Base-by-base conservation (phyloP, 2,113 vertebrate genomes). In the Ctenomys sociabilis region DNA sequence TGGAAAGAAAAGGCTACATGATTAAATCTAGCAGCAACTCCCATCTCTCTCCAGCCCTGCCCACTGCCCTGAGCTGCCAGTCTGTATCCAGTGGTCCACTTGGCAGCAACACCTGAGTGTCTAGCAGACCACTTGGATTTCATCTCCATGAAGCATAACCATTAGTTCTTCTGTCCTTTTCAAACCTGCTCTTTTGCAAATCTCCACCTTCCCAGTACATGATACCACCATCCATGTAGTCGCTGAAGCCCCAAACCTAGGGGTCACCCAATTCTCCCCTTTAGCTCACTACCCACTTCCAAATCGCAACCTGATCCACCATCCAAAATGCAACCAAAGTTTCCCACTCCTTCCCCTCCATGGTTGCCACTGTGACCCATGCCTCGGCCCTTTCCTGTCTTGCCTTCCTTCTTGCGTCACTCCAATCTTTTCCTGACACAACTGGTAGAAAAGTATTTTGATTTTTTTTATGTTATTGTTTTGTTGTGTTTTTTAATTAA, bases 11-110 rank as follows among this genome's bases (percentile, higher is more conserved):
- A 90, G 40, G 2, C 37, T 85, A 5, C 80, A 49, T 90, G 72
- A 93, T 90, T n/a, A 52, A 94, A 28, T 88, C 82, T 92, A 54
- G 49, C 88, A 80, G 73, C 45, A 70, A 94, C 37, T 93, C 83
- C 28, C 52, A 77, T 9, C 52, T 82, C 45, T 85, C 64, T 82
- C 43, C 40, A 86, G 85, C 64, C 24, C 72, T 13, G 35, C 45
- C 32, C 77, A 72, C 54, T 59, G 22, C 54, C 59, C 54, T 78
- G 77, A 61, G 24, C 70, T 45, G 78, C 61, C 5, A 16, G 30
- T 85, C 37, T 82, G 40, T 77, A 49, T 64, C 59, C 17, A 86
- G 28, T 28, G 21, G 32, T 45, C 75, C 45, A 78, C 37, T 37
- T 66, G 75, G 75, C 43, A 26, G 81, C 7, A 19, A n/a, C 21